Evolutionary conservation across 2,113 vertebrate genomes (phyloP).

Genomic region (Malurus melanocephalus): DNA sequence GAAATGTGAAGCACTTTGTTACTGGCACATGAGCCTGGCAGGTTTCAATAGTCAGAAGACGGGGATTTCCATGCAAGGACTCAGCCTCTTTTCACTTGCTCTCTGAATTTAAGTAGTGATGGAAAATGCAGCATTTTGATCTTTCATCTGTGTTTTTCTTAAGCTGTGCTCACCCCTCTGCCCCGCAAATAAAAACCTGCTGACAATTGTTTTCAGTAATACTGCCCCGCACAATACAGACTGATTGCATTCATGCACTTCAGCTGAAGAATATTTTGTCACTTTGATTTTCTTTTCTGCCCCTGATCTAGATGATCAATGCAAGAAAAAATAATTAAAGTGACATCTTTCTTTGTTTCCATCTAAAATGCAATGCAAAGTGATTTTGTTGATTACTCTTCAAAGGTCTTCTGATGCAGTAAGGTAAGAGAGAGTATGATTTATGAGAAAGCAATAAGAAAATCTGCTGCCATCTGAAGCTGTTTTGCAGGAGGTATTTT

Average conservation of each 20-base stretch:
- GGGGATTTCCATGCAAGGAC: neutral
- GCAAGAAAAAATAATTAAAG: neutral
- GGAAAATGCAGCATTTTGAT: neutral
- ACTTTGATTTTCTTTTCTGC: neutral
- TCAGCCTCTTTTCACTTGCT: neutral
- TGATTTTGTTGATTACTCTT: neutral
- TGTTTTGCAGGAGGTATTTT: slow-evolving; percentile 39
- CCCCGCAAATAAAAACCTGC: neutral
- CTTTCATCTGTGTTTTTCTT: neutral
- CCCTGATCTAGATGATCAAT: neutral
- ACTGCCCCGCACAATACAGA: neutral
- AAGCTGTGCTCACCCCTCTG: neutral
- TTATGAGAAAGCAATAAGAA: neutral
- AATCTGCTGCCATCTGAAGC: neutral
- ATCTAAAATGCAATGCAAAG: neutral
- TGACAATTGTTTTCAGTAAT: neutral
- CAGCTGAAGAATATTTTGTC: neutral
- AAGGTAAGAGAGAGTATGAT: neutral
- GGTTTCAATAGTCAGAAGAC: neutral
- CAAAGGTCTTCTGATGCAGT: neutral
- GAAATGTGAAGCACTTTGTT: neutral
- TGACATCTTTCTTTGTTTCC: neutral
- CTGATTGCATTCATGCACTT: neutral
- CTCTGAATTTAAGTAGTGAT: neutral
- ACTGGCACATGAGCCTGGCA: accelerated